Evolutionary conservation across 2,888 invertebrate species (phyloP), one percentile per base, ranked within the genome.

Genomic region (Tenthredo amoena): DNA sequence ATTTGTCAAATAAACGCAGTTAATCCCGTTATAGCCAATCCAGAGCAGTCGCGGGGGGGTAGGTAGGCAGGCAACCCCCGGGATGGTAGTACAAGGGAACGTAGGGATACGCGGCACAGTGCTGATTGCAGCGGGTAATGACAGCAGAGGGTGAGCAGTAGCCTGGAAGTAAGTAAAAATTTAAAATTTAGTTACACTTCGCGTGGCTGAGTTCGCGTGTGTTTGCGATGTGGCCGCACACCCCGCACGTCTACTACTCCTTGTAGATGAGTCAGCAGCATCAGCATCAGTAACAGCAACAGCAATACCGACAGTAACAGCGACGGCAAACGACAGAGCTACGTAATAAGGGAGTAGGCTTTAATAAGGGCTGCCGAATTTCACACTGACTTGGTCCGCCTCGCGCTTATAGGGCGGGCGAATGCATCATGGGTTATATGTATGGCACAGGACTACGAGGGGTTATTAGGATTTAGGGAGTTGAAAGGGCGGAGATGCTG

Each of bases 111-210:
- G 86, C 89, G 89, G 89, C 89, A 88, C 88, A 87, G 86, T 89
- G 90, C 91, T 93, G 93, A 93, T 93, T 93, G 93, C 93, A 92
- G 91, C 92, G 91, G 91, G 93, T 93, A 93, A 93, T 93, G 93
- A 93, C 91, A 92, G 88, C 88, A 88, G 50, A 91, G 93, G 93
- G 93, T 93, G 93, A 93, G 93, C 93, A 93, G 92, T 88, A 93
- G 93, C 91, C 92, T 93, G 93, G 93, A 93, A 93, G 91, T 93
- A 93, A 93, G 93, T 93, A 93, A 93, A 93, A 93, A 93, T 93
- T 93, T 93, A 92, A 93, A 93, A 93, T 93, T 93, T 93, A 93
- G 93, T 93, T 93, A 93, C 91, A 91, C 92, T 90, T 90, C 89
- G 90, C 84, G 88, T 84, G 79, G 86, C 86, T 86, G 85, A 77